Conservation (phyloP, 2,888 invertebrate genomes). For the Tetropium fuscum region DNA sequence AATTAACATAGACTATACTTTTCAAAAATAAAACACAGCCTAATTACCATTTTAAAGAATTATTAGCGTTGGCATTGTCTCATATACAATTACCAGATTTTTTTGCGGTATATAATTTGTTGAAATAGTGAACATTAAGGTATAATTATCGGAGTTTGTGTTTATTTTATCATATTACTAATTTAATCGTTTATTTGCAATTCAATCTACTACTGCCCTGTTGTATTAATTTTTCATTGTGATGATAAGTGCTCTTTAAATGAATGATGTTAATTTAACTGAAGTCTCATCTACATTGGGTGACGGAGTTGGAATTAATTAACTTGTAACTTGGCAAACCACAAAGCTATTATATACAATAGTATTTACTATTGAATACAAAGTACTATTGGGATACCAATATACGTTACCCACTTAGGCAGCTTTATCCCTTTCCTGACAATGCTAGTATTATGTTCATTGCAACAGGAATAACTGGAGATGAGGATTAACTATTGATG, state of each 20-base stretch:
- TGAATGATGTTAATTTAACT: background rate
- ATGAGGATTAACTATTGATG: too few species aligned
- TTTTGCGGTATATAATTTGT: slow-evolving; percentile 33
- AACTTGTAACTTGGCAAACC: too few species aligned
- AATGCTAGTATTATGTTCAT: too few species aligned
- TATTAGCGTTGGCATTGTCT: slow-evolving; percentile 15
- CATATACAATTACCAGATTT: slow-evolving; percentile 33
- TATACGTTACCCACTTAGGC: too few species aligned
- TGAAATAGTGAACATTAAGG: slow-evolving; percentile 43
- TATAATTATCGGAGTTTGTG: slow-evolving; percentile 41
- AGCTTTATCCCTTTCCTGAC: too few species aligned
- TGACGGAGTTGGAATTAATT: too few species aligned
- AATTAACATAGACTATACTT: slow-evolving; percentile 33
- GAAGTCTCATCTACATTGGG: background rate
- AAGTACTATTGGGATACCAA: too few species aligned
- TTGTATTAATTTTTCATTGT: slow-evolving; percentile 15
- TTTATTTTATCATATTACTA: slow-evolving; percentile 29
- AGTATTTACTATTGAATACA: too few species aligned
- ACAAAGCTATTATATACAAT: too few species aligned
- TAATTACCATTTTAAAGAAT: slow-evolving; percentile 30
- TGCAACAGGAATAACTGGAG: too few species aligned
- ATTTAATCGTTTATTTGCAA: slow-evolving; percentile 14
- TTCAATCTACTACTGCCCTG: slow-evolving; percentile 6
- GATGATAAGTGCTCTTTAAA: slow-evolving; percentile 7
- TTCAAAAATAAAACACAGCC: slow-evolving; percentile 28